phyloP scores from a whole-genome alignment of 2,888 invertebrate genomes.

The Drosophila borealis region DNA sequence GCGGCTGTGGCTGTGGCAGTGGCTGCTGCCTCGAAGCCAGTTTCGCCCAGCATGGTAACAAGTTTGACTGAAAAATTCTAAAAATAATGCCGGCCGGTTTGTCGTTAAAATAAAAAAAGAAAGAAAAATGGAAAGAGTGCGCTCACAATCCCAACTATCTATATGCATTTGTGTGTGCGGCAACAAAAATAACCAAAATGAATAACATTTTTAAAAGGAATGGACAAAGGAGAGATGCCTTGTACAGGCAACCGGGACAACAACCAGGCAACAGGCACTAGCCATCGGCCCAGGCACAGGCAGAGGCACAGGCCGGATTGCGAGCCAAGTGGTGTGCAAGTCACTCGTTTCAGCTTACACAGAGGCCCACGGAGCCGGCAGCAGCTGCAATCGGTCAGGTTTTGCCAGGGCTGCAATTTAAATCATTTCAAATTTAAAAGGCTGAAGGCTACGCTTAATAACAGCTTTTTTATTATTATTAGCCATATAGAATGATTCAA shows the following conservation, averaged over 20 bases:
- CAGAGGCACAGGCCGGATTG: constrained; percentile 39
- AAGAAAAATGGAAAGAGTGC: constrained; percentile 50
- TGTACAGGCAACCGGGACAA: constrained; percentile 36
- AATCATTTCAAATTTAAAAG: neutral
- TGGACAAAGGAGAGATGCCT: constrained; percentile 56
- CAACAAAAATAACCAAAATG: constrained; percentile 72
- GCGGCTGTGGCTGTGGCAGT: constrained; percentile 9
- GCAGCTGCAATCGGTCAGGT: constrained; percentile 70
- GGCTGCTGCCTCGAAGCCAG: constrained; percentile 65
- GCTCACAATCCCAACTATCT: constrained; percentile 52
- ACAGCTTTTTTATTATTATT: too few species aligned
- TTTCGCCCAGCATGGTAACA: constrained; percentile 82
- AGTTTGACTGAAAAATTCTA: constrained; percentile 82
- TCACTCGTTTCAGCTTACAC: constrained; percentile 67
- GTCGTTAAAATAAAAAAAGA: constrained; percentile 65
- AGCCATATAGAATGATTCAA: too few species aligned
- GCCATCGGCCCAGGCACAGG: constrained; percentile 18
- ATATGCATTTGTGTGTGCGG: constrained; percentile 36
- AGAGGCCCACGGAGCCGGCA: constrained; percentile 34
- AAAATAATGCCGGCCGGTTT: constrained; percentile 83
- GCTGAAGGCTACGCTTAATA: too few species aligned
- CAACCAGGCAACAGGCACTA: constrained; percentile 29
- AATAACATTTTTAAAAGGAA: constrained; percentile 66
- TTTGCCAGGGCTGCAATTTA: constrained; percentile 42
- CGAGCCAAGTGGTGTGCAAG: constrained; percentile 66